A percentile compares a stretch with the other conserved stretches of the same genome.
Evolutionary conservation across 2,888 invertebrate genomes (phyloP).

Genomic region (Scaptomyza caliginosa): DNA sequence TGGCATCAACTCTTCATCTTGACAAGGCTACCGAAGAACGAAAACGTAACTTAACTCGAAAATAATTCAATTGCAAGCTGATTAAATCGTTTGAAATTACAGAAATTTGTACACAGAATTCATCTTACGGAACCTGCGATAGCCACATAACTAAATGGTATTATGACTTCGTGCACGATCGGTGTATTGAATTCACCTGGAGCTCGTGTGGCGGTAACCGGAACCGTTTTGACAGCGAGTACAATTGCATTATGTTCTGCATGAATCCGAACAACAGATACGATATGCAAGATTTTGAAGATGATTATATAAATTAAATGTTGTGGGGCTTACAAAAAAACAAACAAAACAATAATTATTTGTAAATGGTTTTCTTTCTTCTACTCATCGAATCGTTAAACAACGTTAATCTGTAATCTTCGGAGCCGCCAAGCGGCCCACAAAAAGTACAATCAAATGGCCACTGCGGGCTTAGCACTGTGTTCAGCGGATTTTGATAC

Average conservation of each 20-base stretch:
- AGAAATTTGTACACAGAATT: constrained; percentile 17
- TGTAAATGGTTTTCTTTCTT: constrained; percentile 20
- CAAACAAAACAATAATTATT: constrained; percentile 21
- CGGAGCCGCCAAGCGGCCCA: constrained; percentile 78
- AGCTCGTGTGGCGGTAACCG: constrained; percentile 23
- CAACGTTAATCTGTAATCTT: constrained; percentile 50
- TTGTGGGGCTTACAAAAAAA: neutral
- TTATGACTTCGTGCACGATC: constrained; percentile 11
- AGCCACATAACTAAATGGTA: neutral
- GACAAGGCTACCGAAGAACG: neutral
- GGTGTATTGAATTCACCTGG: constrained; percentile 22
- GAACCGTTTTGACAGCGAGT: constrained; percentile 18
- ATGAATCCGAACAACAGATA: constrained; percentile 1
- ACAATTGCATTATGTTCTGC: constrained; percentile 7
- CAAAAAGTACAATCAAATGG: constrained; percentile 81
- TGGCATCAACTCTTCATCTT: neutral
- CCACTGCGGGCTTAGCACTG: constrained; percentile 47
- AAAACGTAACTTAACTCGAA: constrained; percentile 18
- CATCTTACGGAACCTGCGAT: neutral
- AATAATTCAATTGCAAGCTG: neutral
- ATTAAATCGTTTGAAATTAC: neutral
- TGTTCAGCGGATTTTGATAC: constrained; percentile 29
- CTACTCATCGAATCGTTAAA: constrained; percentile 36
- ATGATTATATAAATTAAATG: constrained; percentile 6
- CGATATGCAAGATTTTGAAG: constrained; percentile 11